These are phyloP conservation scores for Macrotrachela quadricornifera DNA, from an alignment of 1,140 invertebrate genomes.

Conservation along the genomic window DNA sequence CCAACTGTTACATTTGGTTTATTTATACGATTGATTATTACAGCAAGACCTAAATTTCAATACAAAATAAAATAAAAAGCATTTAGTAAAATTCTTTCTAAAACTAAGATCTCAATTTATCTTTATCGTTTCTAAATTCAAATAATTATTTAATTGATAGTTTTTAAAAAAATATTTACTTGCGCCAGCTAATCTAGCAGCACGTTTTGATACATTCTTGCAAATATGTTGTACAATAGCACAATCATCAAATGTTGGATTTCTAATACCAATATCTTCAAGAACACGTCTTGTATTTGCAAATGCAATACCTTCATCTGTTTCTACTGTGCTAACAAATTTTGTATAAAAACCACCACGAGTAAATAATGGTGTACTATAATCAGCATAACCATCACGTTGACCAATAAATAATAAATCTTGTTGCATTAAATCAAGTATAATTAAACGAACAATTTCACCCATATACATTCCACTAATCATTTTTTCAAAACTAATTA, in stretches of 20 bases:
- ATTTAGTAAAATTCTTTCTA: no score
- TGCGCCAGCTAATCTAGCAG: constrained; percentile 75
- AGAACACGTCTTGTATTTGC: constrained; percentile 60
- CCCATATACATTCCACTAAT: constrained; percentile 38
- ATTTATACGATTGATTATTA: constrained; percentile 49
- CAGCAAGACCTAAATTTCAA: constrained; percentile 44
- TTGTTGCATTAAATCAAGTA: constrained; percentile 28
- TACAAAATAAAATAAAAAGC: neutral
- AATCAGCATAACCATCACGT: constrained; percentile 16
- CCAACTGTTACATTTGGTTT: constrained; percentile 73
- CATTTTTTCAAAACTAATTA: constrained; percentile 35
- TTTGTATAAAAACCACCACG: constrained; percentile 59
- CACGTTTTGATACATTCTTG: constrained; percentile 64
- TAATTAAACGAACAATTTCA: constrained; percentile 31
- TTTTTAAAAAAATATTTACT: no score
- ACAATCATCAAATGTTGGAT: constrained; percentile 63
- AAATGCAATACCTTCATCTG: constrained; percentile 39
- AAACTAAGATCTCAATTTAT: no score
- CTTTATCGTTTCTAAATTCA: no score
- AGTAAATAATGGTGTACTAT: constrained; percentile 39
- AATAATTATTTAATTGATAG: no score
- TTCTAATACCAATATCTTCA: constrained; percentile 55
- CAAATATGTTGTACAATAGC: constrained; percentile 69
- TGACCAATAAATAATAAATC: constrained; percentile 23
- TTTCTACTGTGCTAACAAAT: constrained; percentile 89